Evolutionary conservation across 2,113 vertebrate species (phyloP), one percentile per base, ranked within the genome.

Genomic region (Burhinus bistriatus): DNA sequence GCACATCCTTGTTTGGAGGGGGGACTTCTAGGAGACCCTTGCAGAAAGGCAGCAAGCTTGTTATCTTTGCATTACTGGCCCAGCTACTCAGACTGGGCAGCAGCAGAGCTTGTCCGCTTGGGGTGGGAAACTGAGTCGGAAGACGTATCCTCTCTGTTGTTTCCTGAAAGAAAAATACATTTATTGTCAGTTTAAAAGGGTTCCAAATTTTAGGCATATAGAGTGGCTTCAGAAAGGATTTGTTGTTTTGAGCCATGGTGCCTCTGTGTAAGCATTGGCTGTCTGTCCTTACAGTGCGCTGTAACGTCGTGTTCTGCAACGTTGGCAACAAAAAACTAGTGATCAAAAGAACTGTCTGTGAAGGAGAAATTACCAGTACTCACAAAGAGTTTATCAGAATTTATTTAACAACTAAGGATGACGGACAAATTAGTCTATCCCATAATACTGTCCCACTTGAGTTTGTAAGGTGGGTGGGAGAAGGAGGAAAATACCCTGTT

Each of bases 161-260:
- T 82, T 72, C 36, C 70, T 72, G 21, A 72, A 71, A 79, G 19
- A 44, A 32, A 62, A 89, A 11, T 12, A 5, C 0, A 11, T 49
- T 52, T 38, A 7, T 3, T 32, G 27, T 18, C 13, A 26, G 4
- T 58, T 92, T 70, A 54, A 77, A 69, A 22, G 13, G 12, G 9
- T n/a, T 72, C 5, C 26, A 16, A 49, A 11, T 49, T 72, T 30
- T 34, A 49, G 25, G 19, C 0, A 0, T 26, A 5, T 4, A 38
- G 58, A 30, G 65, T 22, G 21, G 42, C 23, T 95, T 65, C 30
- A 64, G 65, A 52, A 87, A 49, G 11, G n/a, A 15, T 75, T 75
- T 66, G 15, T n/a, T 66, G 16, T 32, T 77, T 30, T 42, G 52
- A 75, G n/a, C 34, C 16, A 2, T 4, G 7, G 40, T 30, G 47